phyloP scores from a whole-genome alignment of 2,113 vertebrate genomes.

The Emberiza fucata region DNA sequence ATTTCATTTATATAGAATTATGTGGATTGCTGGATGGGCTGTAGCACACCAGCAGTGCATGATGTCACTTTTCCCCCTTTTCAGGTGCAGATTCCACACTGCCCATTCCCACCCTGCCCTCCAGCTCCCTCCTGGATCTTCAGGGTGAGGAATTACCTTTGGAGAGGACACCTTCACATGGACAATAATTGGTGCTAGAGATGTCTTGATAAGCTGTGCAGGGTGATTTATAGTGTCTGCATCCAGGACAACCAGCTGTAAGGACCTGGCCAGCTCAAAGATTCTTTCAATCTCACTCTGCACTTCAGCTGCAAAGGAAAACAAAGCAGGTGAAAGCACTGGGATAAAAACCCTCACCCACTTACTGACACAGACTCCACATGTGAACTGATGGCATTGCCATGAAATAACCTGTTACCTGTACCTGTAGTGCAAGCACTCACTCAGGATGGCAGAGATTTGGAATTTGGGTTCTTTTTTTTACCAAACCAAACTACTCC shows the following conservation, averaged over 20 bases:
- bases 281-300: conserved; percentile 98
- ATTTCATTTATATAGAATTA: background rate
- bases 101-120: background rate
- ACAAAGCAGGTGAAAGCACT: background rate
- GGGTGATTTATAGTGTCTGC: conserved; percentile 99
- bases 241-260: conserved; percentile 95
- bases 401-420: background rate
- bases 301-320: conserved; percentile 83
- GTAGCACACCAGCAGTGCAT: background rate
- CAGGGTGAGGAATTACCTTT: conserved; percentile 80
- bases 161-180: conserved; percentile 98
- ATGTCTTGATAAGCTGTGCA: conserved; percentile 96
- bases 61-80: background rate
- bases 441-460: background rate
- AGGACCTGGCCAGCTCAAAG: conserved; percentile 93
- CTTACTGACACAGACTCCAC: background rate
- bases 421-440: background rate
- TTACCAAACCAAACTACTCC: background rate
- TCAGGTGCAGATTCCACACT: background rate
- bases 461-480: background rate
- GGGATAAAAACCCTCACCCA: background rate
- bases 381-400: background rate
- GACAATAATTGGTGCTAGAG: conserved; percentile 95
- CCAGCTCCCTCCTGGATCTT: background rate
- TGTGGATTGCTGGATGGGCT: background rate